phyloP scores from a whole-genome alignment of 2,113 vertebrate genomes.

The Pachycephala philippinensis region DNA sequence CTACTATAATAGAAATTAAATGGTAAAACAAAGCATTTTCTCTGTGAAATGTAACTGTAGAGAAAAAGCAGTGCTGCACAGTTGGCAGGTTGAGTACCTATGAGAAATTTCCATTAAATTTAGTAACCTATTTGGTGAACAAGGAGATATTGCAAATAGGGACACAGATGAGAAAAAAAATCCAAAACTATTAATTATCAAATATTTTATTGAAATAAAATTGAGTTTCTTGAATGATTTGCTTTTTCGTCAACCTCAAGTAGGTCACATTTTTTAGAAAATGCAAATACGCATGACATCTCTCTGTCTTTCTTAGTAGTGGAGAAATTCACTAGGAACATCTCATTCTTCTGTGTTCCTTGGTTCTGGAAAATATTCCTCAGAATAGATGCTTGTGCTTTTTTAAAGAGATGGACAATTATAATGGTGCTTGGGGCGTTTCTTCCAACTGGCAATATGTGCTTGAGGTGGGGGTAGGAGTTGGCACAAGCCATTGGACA shows the following conservation, averaged over 20 bases:
- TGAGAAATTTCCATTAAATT: background rate
- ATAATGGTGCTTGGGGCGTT: background rate
- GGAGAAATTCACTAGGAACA: background rate
- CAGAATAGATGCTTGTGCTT: background rate
- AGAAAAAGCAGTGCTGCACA: background rate
- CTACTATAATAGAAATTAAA: background rate
- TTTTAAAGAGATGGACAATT: background rate
- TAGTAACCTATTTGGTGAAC: background rate
- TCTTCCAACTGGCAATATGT: background rate
- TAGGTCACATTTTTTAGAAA: background rate
- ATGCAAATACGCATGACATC: accelerated
- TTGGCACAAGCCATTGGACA: background rate
- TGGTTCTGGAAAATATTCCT: background rate
- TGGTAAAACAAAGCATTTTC: background rate
- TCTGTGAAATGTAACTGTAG: background rate
- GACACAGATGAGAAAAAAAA: background rate
- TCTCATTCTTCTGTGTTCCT: background rate
- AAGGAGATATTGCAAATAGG: background rate
- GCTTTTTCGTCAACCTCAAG: background rate
- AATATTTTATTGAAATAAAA: background rate
- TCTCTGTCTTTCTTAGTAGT: background rate
- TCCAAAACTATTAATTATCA: background rate
- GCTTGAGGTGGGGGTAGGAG: background rate
- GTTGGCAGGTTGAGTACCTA: background rate
- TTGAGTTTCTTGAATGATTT: background rate